phyloP scores from a whole-genome alignment of 2,888 invertebrate genomes.

The Euplexia lucipara region DNA sequence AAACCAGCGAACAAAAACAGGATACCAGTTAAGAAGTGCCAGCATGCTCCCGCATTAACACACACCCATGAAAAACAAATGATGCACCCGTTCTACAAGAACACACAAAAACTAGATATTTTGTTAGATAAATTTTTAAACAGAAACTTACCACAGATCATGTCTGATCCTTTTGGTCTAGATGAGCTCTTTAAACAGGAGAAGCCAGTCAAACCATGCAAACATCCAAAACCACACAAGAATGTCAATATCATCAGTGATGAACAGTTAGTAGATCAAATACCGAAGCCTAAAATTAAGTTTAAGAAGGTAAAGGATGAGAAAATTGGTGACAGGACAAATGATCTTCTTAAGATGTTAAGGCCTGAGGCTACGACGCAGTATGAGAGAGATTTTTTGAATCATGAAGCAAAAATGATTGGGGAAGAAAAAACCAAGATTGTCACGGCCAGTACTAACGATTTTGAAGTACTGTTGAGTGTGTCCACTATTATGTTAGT shows the following conservation, averaged over 20 bases:
- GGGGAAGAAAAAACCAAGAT: conserved; percentile 37
- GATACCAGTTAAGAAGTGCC: conserved; percentile 74
- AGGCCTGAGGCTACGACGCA: neutral
- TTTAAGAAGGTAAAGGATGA: neutral
- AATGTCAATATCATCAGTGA: conserved; percentile 15
- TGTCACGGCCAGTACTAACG: conserved; percentile 53
- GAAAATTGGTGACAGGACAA: neutral
- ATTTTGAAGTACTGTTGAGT: conserved; percentile 66
- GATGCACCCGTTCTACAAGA: conserved; percentile 81
- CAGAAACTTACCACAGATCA: conserved; percentile 69
- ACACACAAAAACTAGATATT: conserved; percentile 78
- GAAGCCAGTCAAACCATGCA: conserved; percentile 56
- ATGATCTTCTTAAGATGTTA: conserved; percentile 13
- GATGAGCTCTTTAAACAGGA: conserved; percentile 60
- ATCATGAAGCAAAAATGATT: conserved; percentile 38
- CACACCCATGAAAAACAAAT: conserved; percentile 76
- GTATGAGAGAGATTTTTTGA: conserved; percentile 40
- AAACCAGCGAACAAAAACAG: conserved; percentile 65
- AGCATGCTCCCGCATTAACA: conserved; percentile 73
- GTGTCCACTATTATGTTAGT: conserved; percentile 77
- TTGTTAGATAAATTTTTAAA: conserved; percentile 73
- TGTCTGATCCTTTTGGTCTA: conserved; percentile 65
- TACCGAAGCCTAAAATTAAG: conserved; percentile 33
- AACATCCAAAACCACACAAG: conserved; percentile 50
- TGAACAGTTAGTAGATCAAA: conserved; percentile 13